A percentile compares a stretch with the other conserved stretches of the same genome.
Evolutionary conservation across 1,140 invertebrate genomes (phyloP).

Genomic region (Yoshiicerus persimilis): DNA sequence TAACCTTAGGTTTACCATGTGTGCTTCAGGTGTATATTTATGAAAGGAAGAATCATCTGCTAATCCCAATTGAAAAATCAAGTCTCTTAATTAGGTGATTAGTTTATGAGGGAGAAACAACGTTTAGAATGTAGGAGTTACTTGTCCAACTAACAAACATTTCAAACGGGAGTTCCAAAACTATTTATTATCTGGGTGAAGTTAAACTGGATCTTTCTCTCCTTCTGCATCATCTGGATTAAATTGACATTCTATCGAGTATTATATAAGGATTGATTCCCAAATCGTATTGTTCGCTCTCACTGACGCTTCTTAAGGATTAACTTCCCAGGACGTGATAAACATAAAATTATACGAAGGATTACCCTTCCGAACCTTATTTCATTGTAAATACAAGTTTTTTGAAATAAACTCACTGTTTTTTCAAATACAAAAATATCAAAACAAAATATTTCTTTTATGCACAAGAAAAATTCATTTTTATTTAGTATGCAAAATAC

Average conservation of each 20-base stretch:
- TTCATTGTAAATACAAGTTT: too few species aligned
- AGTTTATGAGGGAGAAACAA: constrained; percentile 9
- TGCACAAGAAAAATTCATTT: too few species aligned
- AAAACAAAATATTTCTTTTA: too few species aligned
- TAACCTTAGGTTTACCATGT: too few species aligned
- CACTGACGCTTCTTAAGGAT: neutral
- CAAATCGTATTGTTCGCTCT: neutral
- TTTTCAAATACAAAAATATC: too few species aligned
- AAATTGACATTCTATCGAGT: neutral
- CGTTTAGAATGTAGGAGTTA: neutral
- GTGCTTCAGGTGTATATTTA: neutral
- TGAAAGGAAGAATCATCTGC: neutral
- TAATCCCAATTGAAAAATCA: neutral
- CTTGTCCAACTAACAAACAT: neutral
- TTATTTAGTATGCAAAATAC: too few species aligned
- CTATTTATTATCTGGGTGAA: neutral
- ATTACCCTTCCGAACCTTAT: too few species aligned
- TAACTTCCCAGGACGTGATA: neutral
- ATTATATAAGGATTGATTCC: neutral
- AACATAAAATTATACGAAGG: neutral
- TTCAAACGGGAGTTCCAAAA: neutral
- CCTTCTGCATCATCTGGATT: neutral
- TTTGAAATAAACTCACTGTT: too few species aligned
- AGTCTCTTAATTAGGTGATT: constrained; percentile 16
- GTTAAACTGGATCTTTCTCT: neutral